Evolutionary conservation across 2,113 vertebrate genomes (phyloP), one percentile per base, ranked within the genome.

Genomic region (Murina feae): DNA sequence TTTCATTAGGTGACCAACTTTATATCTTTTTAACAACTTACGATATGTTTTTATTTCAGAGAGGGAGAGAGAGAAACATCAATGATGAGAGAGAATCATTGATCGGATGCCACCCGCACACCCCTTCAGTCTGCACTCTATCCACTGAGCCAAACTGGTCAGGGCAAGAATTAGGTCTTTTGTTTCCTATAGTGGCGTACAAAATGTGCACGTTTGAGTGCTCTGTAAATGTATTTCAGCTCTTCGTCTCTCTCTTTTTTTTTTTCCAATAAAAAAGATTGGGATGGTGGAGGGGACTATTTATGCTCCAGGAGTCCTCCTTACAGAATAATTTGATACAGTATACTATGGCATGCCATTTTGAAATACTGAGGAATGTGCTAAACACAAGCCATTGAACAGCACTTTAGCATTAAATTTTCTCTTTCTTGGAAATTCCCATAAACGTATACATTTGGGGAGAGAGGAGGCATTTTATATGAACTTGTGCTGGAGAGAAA

Each of bases 351-450:
- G 7, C 25, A 30, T 82, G 90, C 32, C 39, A 55, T 90, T 93
- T 95, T 95, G 82, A 95, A 93, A 90, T 58, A 35, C 42, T 72
- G 17, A 65, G 83, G 51, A 37, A 65, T 55, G 14, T 68, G n/a
- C 55, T 69, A n/a, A 93, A 63, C 30, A 89, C 42, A 72, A 91
- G 68, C 44, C n/a, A 18, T 55, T 89, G 21, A 90, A 92, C 58
- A 81, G 63, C 49, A 86, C 35, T 91, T 90, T 12, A 91, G 37
- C 2, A 1, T 93, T 78, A 47, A 28, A n/a, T 89, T 91, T 91
- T 86, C 53, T 89, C 39, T 88, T 66, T 80, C 28, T 84, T 94
- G 81, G 65, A 92, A 83, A 81, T 28, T 86, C 47, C 78, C n/a
- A 21, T 79, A 86, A 76, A 35, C 92, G 35, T 86, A 68, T 80